These are phyloP conservation scores for Lithobates pipiens DNA, from an alignment of 2,797 vertebrate species.

Conservation along the genomic window DNA sequence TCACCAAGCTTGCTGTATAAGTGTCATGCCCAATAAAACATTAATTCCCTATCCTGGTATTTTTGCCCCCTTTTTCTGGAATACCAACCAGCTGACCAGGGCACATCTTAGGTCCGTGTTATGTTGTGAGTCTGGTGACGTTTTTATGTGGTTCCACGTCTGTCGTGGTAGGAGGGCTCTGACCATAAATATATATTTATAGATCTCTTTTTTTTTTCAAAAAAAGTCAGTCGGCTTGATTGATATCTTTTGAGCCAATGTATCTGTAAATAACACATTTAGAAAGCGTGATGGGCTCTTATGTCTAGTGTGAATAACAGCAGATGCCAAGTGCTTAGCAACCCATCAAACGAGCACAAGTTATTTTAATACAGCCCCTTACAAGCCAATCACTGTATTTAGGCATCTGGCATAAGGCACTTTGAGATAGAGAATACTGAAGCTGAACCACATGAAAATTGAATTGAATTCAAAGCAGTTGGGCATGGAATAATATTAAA, in stretches of 20 bases:
- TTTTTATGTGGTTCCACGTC: too few species aligned
- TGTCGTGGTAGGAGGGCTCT: too few species aligned
- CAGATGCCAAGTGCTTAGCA: constrained; percentile 22
- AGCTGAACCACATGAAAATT: constrained; percentile 2
- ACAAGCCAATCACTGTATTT: constrained; percentile 33
- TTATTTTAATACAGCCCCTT: constrained; percentile 28
- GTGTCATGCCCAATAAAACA: too few species aligned
- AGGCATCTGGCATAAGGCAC: constrained; percentile 25
- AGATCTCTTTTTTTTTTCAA: too few species aligned
- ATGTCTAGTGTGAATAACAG: background rate
- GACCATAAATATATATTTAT: too few species aligned
- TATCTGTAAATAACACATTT: constrained; percentile 23
- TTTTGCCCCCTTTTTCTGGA: too few species aligned
- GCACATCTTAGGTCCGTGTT: too few species aligned
- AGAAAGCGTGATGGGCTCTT: background rate
- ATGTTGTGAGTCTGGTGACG: too few species aligned
- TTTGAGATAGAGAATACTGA: background rate
- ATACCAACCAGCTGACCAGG: too few species aligned
- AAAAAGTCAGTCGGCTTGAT: background rate
- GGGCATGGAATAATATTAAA: background rate
- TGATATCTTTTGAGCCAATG: background rate
- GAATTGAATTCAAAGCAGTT: background rate
- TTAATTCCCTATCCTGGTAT: too few species aligned
- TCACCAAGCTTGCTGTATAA: too few species aligned
- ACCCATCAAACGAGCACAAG: constrained; percentile 4